Evolutionary conservation across 2,888 invertebrate species (phyloP).

Genomic region (Lepetodrilus schrolli): DNA sequence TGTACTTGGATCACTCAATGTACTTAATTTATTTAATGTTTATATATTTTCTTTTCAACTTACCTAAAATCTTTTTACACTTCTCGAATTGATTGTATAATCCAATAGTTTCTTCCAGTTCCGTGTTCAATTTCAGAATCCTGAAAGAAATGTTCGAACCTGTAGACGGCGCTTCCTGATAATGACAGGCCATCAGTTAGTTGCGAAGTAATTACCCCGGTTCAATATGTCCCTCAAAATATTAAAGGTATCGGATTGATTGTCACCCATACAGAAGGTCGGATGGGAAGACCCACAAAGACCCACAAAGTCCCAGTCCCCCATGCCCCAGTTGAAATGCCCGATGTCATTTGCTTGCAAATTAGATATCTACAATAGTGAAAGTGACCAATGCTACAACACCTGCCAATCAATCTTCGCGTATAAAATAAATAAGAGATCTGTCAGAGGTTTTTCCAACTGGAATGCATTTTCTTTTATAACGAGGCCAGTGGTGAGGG

Average conservation of each 20-base stretch:
- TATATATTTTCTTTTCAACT: no score
- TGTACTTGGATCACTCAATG: no score
- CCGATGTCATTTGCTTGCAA: background rate
- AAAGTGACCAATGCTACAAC: constrained; percentile 1
- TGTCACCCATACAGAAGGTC: background rate
- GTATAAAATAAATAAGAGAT: constrained; percentile 6
- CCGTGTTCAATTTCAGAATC: no score
- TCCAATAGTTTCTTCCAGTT: no score
- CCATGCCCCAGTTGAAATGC: background rate
- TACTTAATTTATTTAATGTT: no score
- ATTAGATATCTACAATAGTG: background rate
- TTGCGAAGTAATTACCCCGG: background rate
- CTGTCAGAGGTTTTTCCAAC: background rate
- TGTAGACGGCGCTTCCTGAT: background rate
- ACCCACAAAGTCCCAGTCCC: no score
- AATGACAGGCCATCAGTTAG: background rate
- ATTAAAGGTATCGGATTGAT: constrained; percentile 11
- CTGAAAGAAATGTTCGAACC: background rate
- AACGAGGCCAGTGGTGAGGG: background rate
- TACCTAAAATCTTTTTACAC: no score
- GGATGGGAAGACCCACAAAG: background rate
- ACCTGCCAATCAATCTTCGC: constrained; percentile 1
- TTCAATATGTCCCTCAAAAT: background rate
- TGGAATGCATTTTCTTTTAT: constrained; percentile 12
- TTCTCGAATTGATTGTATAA: no score